Conservation (phyloP, 2,797 vertebrate genomes). For the Rhynchotus rufescens region DNA sequence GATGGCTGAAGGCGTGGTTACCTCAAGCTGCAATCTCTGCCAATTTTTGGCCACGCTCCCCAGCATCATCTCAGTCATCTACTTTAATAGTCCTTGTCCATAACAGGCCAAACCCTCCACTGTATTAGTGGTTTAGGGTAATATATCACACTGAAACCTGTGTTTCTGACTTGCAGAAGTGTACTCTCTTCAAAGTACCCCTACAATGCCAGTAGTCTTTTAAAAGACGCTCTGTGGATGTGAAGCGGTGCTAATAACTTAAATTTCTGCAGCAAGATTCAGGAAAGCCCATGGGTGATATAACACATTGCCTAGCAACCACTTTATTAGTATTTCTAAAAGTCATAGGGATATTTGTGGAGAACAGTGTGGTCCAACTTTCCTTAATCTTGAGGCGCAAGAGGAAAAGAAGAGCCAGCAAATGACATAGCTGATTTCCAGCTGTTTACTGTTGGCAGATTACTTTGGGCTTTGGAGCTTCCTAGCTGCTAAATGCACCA, state of each 20-base stretch:
- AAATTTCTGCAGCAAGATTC: neutral
- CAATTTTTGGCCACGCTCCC: too few species aligned
- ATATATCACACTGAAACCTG: too few species aligned
- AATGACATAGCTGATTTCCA: neutral
- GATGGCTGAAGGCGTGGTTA: too few species aligned
- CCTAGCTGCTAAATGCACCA: rapidly evolving
- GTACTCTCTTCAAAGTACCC: neutral
- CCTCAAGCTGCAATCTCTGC: too few species aligned
- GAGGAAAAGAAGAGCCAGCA: neutral
- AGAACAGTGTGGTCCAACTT: neutral
- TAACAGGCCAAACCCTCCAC: too few species aligned
- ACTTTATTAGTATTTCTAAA: neutral
- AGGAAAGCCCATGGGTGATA: neutral
- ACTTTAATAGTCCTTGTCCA: too few species aligned
- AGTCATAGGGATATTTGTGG: neutral
- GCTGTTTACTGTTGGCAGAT: neutral
- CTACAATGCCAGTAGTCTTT: neutral
- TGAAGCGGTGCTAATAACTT: neutral
- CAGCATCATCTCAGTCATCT: too few species aligned
- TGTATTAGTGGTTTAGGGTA: too few species aligned
- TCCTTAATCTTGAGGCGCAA: neutral
- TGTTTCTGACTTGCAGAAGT: too few species aligned
- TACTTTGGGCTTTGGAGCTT: neutral
- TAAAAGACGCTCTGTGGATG: neutral
- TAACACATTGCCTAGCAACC: neutral